Conservation (phyloP, 2,888 invertebrate genomes). For the Zygaena filipendulae region DNA sequence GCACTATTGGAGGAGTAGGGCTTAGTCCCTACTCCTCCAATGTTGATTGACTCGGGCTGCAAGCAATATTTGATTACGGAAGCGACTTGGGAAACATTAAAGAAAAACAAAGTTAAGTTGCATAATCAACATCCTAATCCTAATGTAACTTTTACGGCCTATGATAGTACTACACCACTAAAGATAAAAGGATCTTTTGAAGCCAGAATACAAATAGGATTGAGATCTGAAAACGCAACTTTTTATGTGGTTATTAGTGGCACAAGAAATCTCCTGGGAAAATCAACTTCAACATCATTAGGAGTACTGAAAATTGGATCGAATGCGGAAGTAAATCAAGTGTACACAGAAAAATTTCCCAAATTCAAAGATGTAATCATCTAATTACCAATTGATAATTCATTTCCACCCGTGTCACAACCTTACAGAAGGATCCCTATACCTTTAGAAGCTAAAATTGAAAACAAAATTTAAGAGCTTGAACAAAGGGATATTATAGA, state of each 20-base stretch:
- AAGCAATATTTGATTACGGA: conserved; percentile 12
- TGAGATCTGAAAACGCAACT: conserved; percentile 1
- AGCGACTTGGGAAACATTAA: conserved; percentile 9
- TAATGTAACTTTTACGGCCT: conserved; percentile 6
- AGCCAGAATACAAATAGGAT: conserved; percentile 1
- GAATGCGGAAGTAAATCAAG: conserved; percentile 7
- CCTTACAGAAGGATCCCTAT: conserved; percentile 15
- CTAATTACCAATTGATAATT: conserved; percentile 14
- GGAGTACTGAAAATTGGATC: conserved; percentile 14
- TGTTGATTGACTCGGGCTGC: conserved; percentile 17
- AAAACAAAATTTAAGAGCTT: conserved; percentile 12
- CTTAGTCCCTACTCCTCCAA: too few relatives aligned
- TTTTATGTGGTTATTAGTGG: conserved; percentile 17
- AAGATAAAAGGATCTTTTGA: conserved; percentile 9
- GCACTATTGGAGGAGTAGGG: conserved; percentile 8
- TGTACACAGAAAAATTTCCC: conserved; percentile 11
- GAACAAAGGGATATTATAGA: conserved; percentile 15
- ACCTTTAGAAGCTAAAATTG: conserved; percentile 15
- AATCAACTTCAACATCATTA: conserved; percentile 10
- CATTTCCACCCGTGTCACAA: conserved; percentile 14
- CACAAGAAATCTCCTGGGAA: conserved; percentile 15
- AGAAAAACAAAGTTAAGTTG: conserved; percentile 1
- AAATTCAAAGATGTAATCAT: conserved; percentile 16
- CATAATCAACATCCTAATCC: conserved; percentile 3
- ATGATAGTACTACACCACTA: conserved; percentile 10